Conservation (phyloP, 2,888 invertebrate species). For the Polyommatus iphigenia region DNA sequence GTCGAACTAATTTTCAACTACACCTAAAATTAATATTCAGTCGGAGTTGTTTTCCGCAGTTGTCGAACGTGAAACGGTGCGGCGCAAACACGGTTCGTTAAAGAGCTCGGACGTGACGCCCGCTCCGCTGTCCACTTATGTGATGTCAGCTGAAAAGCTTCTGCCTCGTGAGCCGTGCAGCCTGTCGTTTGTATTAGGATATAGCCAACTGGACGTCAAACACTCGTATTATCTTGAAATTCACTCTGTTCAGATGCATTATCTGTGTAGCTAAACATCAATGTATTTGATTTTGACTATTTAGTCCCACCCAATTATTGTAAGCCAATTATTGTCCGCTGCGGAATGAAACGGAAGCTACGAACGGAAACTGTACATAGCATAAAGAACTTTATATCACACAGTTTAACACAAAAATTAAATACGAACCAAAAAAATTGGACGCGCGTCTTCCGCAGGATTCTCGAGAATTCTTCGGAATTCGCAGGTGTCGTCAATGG, state of each 20-base stretch:
- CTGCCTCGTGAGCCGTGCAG: neutral
- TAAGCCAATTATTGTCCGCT: no score
- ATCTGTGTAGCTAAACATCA: no score
- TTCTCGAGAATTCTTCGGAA: no score
- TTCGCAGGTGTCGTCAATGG: no score
- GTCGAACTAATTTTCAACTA: neutral
- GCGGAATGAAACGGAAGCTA: no score
- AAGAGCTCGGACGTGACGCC: conserved; percentile 23
- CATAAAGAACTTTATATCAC: no score
- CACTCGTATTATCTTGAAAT: neutral
- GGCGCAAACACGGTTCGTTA: conserved; percentile 26
- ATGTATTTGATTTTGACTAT: no score
- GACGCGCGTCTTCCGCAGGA: no score
- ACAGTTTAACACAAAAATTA: no score
- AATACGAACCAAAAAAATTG: no score
- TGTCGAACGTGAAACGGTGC: conserved; percentile 21
- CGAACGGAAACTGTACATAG: no score
- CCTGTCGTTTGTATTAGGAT: conserved; percentile 15
- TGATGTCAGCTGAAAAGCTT: conserved; percentile 23
- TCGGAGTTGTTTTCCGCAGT: conserved; percentile 15
- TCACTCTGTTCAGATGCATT: neutral
- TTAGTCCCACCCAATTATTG: no score
- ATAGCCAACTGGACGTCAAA: conserved; percentile 1
- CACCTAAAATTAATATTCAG: conserved; percentile 2
- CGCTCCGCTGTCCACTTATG: conserved; percentile 6